These are phyloP conservation scores for Stomatorhinus ivindoensis DNA, from an alignment of 2,113 vertebrate genomes.

Conservation along the genomic window DNA sequence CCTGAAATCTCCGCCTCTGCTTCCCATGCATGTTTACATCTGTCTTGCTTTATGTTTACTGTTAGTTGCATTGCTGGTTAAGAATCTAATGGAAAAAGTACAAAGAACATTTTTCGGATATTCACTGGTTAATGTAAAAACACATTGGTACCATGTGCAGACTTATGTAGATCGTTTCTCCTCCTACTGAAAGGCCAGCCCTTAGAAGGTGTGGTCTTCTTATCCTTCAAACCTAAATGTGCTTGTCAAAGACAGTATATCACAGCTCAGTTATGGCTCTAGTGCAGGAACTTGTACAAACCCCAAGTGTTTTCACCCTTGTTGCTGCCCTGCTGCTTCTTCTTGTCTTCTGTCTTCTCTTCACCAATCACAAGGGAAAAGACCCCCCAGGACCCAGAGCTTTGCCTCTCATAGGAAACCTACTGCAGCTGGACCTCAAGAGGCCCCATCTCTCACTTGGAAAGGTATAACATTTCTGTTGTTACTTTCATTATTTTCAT, in stretches of 20 bases:
- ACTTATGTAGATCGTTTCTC: not conserved
- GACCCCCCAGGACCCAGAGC: not conserved
- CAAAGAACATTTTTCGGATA: not conserved
- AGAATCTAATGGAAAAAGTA: not conserved
- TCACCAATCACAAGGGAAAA: not conserved
- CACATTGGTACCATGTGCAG: not conserved
- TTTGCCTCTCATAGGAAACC: constrained; percentile 33
- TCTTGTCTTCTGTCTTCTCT: constrained; percentile 34
- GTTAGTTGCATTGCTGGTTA: not conserved
- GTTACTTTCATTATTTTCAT: not conserved
- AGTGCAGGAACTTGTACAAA: constrained; percentile 25
- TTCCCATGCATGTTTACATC: not conserved
- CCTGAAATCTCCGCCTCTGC: too few relatives aligned
- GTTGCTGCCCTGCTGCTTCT: constrained; percentile 35
- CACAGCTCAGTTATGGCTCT: constrained; percentile 31
- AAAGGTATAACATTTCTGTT: constrained; percentile 31
- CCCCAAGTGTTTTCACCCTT: constrained; percentile 24
- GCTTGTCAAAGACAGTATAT: not conserved
- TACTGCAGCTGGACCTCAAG: constrained; percentile 47
- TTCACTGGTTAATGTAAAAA: not conserved
- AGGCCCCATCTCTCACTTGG: constrained; percentile 33
- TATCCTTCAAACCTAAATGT: not conserved
- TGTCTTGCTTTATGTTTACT: not conserved
- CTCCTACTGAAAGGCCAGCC: not conserved
- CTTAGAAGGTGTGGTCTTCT: not conserved